Conservation (phyloP, 2,113 vertebrate species). For the Ictalurus furcatus region DNA sequence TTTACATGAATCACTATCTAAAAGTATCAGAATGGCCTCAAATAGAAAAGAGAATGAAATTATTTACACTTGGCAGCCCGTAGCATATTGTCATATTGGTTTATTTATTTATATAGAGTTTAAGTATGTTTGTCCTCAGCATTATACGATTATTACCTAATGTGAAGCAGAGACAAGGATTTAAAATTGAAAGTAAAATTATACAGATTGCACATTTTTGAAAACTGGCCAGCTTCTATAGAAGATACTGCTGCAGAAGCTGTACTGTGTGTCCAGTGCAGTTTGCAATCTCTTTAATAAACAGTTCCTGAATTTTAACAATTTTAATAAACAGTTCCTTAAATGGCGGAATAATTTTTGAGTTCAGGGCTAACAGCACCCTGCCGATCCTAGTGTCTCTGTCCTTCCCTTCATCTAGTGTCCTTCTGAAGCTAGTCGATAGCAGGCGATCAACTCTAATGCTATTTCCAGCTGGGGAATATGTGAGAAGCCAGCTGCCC, state of each 20-base stretch:
- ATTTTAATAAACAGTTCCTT: too few relatives aligned
- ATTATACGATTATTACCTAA: not conserved
- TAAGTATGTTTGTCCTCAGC: not conserved
- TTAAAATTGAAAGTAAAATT: not conserved
- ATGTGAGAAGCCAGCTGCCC: constrained; percentile 20
- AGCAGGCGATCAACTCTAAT: constrained; percentile 35
- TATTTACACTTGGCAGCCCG: not conserved
- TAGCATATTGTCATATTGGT: not conserved
- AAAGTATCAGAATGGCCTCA: not conserved
- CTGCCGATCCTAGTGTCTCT: not conserved
- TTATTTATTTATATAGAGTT: not conserved
- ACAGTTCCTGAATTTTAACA: too few relatives aligned
- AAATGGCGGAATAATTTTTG: not conserved
- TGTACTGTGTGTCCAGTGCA: not conserved
- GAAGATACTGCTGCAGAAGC: not conserved
- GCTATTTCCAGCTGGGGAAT: constrained; percentile 38
- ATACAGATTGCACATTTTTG: too few relatives aligned
- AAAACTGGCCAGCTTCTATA: not conserved
- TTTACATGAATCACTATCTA: not conserved
- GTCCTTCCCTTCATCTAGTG: constrained; percentile 14
- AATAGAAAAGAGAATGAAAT: not conserved
- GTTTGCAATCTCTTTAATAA: not conserved
- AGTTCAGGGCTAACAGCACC: not conserved
- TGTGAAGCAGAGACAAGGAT: not conserved
- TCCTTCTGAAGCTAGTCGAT: constrained; percentile 40